Evolutionary conservation across 2,797 vertebrate species (phyloP).

Genomic region (Cryptoblepharus egeriae): DNA sequence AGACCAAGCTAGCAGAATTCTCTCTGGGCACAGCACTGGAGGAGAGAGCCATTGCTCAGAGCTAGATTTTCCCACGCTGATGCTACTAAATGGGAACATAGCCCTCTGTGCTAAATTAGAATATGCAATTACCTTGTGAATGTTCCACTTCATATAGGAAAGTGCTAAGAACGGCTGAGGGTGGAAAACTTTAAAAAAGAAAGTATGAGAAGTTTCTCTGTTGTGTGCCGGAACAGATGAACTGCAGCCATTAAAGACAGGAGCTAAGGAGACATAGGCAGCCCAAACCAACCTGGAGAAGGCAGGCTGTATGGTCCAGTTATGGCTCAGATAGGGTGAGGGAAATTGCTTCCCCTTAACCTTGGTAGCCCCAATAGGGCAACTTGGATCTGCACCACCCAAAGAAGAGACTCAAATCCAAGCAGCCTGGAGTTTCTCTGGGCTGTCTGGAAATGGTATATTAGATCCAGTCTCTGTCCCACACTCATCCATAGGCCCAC

Average conservation of each 20-base stretch:
- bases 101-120: slow-evolving; percentile 15
- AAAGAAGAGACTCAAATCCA: too few species aligned
- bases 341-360: too few species aligned
- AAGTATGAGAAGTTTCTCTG: not conserved
- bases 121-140: slow-evolving; percentile 28
- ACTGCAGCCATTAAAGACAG: slow-evolving; percentile 21
- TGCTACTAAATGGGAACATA: not conserved
- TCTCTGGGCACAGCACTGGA: slow-evolving; percentile 3
- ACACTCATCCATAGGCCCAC: too few species aligned
- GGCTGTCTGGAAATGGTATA: too few species aligned
- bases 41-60: not conserved
- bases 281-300: too few species aligned
- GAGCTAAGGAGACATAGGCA: not conserved
- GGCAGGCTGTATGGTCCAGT: too few species aligned
- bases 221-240: not conserved
- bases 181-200: slow-evolving; percentile 3
- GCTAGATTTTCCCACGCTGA: slow-evolving; percentile 2
- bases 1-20: slow-evolving; percentile 17
- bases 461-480: too few species aligned
- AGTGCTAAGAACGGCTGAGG: not conserved
- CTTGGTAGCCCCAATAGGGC: too few species aligned
- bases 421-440: too few species aligned
- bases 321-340: too few species aligned
- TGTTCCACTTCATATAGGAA: slow-evolving; percentile 8
- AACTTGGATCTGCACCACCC: too few species aligned